Percentiles rank a stretch among this genome's conserved stretches.
Conservation (phyloP, 2,888 invertebrate species). For the Microctonus brassicae region DNA sequence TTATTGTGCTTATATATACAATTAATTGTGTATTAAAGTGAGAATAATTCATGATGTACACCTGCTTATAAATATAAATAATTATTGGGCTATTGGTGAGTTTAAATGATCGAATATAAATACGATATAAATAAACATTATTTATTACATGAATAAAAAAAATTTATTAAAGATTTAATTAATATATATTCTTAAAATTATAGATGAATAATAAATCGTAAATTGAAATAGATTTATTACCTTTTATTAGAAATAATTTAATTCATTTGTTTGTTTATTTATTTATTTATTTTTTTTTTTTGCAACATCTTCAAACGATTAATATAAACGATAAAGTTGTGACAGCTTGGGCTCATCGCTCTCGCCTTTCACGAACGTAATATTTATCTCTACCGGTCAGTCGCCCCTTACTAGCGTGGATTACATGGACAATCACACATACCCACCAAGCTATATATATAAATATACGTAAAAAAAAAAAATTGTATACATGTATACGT, state of each 20-base stretch:
- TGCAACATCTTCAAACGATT: constrained; percentile 6
- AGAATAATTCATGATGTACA: neutral
- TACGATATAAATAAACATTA: neutral
- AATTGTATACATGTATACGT: neutral
- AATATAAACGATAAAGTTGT: constrained; percentile 20
- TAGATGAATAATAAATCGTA: neutral
- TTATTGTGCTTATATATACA: neutral
- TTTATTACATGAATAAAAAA: too few species aligned
- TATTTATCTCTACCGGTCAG: constrained; percentile 14
- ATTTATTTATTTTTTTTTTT: neutral
- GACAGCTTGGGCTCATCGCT: constrained; percentile 24
- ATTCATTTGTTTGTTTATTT: neutral
- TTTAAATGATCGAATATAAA: neutral
- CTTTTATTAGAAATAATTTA: neutral
- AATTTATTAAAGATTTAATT: neutral
- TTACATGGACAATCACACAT: neutral
- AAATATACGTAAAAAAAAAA: too few species aligned
- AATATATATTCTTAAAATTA: neutral
- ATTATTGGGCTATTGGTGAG: neutral
- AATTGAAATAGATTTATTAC: neutral
- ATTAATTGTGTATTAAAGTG: neutral
- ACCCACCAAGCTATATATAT: neutral
- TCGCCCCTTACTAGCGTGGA: neutral
- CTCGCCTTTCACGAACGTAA: constrained; percentile 23
- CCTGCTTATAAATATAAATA: neutral